phyloP scores from a whole-genome alignment of 2,113 vertebrate genomes.

The Ginglymostoma cirratum region DNA sequence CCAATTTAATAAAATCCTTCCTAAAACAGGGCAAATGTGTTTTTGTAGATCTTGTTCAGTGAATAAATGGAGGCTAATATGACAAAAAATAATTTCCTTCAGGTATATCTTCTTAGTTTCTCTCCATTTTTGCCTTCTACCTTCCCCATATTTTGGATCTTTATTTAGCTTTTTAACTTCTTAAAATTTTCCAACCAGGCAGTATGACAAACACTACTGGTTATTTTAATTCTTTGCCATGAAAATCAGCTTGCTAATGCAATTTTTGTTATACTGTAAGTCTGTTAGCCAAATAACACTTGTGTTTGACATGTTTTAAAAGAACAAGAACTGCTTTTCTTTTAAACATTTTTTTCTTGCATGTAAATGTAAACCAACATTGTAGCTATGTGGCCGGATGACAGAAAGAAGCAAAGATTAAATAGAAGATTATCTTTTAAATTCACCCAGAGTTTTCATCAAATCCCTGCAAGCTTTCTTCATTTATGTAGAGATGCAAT shows the following conservation, averaged over 20 bases:
- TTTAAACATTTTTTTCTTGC: not conserved
- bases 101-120: not conserved
- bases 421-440: not conserved
- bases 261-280: constrained; percentile 8
- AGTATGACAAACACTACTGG: not conserved
- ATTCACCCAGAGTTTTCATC: constrained; percentile 35
- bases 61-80: constrained; percentile 23
- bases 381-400: not conserved
- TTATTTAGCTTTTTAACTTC: not conserved
- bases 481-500: constrained; percentile 61
- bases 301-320: constrained; percentile 4
- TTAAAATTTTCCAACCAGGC: constrained; percentile 28
- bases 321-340: constrained; percentile 4
- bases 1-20: too few species aligned
- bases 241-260: not conserved
- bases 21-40: not conserved
- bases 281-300: not conserved
- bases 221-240: not conserved
- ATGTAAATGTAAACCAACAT: not conserved
- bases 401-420: not conserved
- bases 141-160: not conserved
- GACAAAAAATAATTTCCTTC: constrained; percentile 13
- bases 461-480: constrained; percentile 60
- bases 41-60: constrained; percentile 30
- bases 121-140: not conserved